These are phyloP conservation scores for Neocloeon triangulifer DNA, from an alignment of 1,140 invertebrate genomes.

Conservation along the genomic window DNA sequence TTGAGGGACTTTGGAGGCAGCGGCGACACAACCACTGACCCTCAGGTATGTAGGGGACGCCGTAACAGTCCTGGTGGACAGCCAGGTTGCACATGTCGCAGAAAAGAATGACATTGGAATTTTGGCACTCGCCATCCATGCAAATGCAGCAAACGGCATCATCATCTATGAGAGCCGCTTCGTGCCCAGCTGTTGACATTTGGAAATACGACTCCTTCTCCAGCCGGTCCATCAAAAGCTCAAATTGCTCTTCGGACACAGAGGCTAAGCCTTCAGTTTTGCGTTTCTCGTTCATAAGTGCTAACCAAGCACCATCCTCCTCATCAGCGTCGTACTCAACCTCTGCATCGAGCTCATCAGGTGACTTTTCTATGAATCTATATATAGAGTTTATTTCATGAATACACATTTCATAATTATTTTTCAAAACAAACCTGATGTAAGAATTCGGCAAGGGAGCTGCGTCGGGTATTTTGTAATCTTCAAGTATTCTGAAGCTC, in stretches of 20 bases:
- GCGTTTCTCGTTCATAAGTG: slow-evolving; percentile 65
- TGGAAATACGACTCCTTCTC: slow-evolving; percentile 97
- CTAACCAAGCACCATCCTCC: slow-evolving; percentile 84
- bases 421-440: slow-evolving; percentile 28
- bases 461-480: slow-evolving; percentile 58
- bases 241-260: slow-evolving; percentile 71
- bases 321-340: slow-evolving; percentile 97
- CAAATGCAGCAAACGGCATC: slow-evolving; percentile 96
- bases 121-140: slow-evolving; percentile 88
- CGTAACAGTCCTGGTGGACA: slow-evolving; percentile 98
- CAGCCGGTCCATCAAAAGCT: slow-evolving; percentile 85
- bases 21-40: slow-evolving; percentile 92
- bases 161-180: slow-evolving; percentile 66
- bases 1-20: slow-evolving; percentile 86
- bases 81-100: slow-evolving; percentile 99
- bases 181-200: slow-evolving; percentile 21
- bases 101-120: slow-evolving; percentile 88
- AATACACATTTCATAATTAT: background rate
- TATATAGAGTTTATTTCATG: background rate
- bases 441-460: slow-evolving; percentile 58
- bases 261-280: slow-evolving; percentile 34
- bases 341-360: slow-evolving; percentile 78
- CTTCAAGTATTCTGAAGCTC: slow-evolving; percentile 49
- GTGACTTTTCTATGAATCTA: slow-evolving; percentile 12
- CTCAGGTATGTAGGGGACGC: slow-evolving; percentile 96